Percentiles rank a stretch among this genome's conserved stretches.
phyloP scores from a whole-genome alignment of 2,888 invertebrate genomes.

The Arge pagana region DNA sequence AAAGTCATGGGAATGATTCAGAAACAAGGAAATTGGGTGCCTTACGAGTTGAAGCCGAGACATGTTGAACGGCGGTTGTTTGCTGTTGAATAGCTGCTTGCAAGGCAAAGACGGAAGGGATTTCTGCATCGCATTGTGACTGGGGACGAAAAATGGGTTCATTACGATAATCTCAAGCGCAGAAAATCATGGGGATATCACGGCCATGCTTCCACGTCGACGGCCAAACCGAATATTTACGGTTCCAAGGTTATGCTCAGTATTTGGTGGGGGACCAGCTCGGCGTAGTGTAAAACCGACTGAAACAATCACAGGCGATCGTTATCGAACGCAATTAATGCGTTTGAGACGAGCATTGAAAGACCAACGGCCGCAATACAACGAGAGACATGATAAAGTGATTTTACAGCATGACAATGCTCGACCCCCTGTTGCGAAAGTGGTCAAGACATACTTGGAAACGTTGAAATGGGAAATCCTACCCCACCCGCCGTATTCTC shows the following conservation, averaged over 20 bases:
- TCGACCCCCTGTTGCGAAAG: slow-evolving; percentile 26
- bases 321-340: slow-evolving; percentile 31
- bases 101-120: too few species aligned
- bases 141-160: too few species aligned
- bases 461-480: slow-evolving; percentile 27
- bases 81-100: too few species aligned
- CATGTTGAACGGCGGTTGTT: too few species aligned
- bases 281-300: slow-evolving; percentile 29
- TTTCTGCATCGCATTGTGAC: too few species aligned
- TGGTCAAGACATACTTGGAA: slow-evolving; percentile 28
- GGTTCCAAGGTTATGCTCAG: slow-evolving; percentile 23
- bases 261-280: slow-evolving; percentile 28
- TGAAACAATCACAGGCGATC: slow-evolving; percentile 26
- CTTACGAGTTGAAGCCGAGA: slow-evolving; percentile 17
- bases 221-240: slow-evolving; percentile 27
- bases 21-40: slow-evolving; percentile 26
- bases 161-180: slow-evolving; percentile 26
- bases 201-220: slow-evolving; percentile 24
- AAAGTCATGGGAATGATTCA: slow-evolving; percentile 32
- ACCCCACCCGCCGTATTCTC: slow-evolving; percentile 30
- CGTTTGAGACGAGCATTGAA: slow-evolving; percentile 27
- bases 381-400: slow-evolving; percentile 27
- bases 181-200: slow-evolving; percentile 27
- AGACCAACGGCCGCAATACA: slow-evolving; percentile 26
- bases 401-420: slow-evolving; percentile 29